Conservation (phyloP, 92 coral and sea anemone genomes). For the Porites evermanni region DNA sequence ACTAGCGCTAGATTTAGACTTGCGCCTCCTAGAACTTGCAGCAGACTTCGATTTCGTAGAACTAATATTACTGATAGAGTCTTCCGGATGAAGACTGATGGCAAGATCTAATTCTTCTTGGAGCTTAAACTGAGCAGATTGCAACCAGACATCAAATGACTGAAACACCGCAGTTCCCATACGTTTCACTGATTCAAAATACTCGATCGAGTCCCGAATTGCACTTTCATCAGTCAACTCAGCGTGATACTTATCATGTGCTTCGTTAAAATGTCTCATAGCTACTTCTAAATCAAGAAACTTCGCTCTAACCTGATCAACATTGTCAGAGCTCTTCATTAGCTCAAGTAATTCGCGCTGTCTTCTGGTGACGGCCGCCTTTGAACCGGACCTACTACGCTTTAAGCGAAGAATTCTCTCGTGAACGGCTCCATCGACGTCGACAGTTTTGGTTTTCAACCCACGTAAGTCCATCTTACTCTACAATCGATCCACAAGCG, state of each 20-base stretch:
- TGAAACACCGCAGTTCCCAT: slow-evolving; percentile 1
- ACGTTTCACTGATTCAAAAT: slow-evolving; percentile 15
- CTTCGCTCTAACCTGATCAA: slow-evolving; percentile 43
- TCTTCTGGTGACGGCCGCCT: slow-evolving; percentile 24
- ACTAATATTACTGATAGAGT: slow-evolving; percentile 26
- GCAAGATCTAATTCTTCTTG: slow-evolving; percentile 23
- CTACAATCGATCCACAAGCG: slow-evolving; percentile 4
- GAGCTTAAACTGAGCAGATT: slow-evolving; percentile 16
- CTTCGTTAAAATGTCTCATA: slow-evolving; percentile 30
- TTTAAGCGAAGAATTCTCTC: slow-evolving; percentile 47
- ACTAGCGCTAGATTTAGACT: slow-evolving; percentile 22
- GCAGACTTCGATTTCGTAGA: slow-evolving; percentile 1
- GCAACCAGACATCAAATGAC: slow-evolving; percentile 6
- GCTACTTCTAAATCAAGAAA: slow-evolving; percentile 32
- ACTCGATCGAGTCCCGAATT: slow-evolving; percentile 23
- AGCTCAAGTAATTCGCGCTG: slow-evolving; percentile 36
- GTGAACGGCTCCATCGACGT: slow-evolving; percentile 1
- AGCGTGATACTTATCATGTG: slow-evolving; percentile 41
- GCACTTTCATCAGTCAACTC: slow-evolving; percentile 5
- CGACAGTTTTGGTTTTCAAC: slow-evolving; percentile 13
- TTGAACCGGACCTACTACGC: slow-evolving; percentile 19
- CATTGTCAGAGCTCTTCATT: slow-evolving; percentile 28
- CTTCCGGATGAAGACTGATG: slow-evolving; percentile 26
- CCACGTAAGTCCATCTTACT: background rate
- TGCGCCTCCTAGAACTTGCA: slow-evolving; percentile 1